Conservation (phyloP, 2,113 vertebrate genomes). For the Barnardius zonarius region DNA sequence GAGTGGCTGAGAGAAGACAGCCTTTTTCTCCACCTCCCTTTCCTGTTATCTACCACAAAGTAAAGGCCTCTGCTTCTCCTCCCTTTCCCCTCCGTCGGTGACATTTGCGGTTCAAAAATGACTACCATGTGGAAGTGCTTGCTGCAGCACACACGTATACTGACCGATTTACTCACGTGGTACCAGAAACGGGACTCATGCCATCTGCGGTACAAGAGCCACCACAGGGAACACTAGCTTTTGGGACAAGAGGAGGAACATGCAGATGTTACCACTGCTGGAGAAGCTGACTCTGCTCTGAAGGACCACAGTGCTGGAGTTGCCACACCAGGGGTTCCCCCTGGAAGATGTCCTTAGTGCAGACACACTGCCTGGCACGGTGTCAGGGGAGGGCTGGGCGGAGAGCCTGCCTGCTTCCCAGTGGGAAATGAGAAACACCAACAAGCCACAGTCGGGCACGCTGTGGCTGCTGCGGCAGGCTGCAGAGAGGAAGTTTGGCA, state of each 20-base stretch:
- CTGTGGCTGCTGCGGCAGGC: rapidly evolving
- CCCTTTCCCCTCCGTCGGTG: rapidly evolving
- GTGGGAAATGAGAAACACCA: background rate
- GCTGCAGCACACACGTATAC: background rate
- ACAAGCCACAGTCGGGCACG: background rate
- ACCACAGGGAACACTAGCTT: background rate
- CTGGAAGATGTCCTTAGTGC: background rate
- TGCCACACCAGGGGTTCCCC: rapidly evolving
- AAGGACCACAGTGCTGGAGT: background rate
- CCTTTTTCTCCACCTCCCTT: background rate
- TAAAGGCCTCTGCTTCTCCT: background rate
- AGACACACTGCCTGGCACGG: rapidly evolving
- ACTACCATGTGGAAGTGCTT: background rate
- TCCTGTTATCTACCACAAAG: background rate
- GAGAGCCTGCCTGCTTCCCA: background rate
- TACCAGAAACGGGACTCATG: background rate
- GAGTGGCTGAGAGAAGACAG: background rate
- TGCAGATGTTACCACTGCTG: background rate
- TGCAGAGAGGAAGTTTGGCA: background rate
- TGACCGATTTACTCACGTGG: rapidly evolving
- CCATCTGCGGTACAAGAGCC: background rate
- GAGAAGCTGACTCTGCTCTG: background rate
- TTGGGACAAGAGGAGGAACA: background rate
- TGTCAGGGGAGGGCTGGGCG: background rate
- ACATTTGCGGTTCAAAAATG: background rate